These are phyloP conservation scores for Amphipoea oculea DNA, from an alignment of 2,888 invertebrate genomes.

Conservation along the genomic window DNA sequence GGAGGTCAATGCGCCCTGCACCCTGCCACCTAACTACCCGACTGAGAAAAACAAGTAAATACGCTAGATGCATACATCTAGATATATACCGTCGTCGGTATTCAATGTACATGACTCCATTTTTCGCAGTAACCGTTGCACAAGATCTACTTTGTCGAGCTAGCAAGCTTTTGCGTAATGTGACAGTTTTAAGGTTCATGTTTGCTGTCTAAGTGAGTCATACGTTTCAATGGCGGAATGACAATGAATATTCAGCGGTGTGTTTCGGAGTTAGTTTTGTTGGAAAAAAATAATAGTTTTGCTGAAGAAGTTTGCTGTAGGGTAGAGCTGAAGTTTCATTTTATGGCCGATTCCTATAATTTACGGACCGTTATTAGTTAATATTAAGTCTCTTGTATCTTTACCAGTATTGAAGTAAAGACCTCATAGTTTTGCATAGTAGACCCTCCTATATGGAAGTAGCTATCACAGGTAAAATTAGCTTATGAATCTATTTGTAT, in stretches of 20 bases:
- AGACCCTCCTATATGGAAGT: background rate
- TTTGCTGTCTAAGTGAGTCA: conserved; percentile 52
- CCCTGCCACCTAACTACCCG: conserved; percentile 58
- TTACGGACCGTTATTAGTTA: background rate
- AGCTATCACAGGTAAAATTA: background rate
- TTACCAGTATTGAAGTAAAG: too few relatives aligned
- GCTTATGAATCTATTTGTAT: background rate
- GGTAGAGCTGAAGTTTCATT: conserved; percentile 1
- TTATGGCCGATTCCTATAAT: background rate
- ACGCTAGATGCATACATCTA: conserved; percentile 48
- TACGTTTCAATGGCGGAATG: conserved; percentile 48
- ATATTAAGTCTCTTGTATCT: background rate
- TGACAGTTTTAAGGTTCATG: conserved; percentile 47
- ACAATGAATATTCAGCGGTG: conserved; percentile 21
- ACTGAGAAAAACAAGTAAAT: conserved; percentile 75
- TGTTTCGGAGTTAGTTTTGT: conserved; percentile 18
- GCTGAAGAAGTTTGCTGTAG: background rate
- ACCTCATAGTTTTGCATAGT: background rate
- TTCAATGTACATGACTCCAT: conserved; percentile 58
- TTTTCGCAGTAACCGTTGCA: conserved; percentile 49
- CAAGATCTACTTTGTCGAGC: conserved; percentile 48
- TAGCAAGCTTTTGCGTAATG: conserved; percentile 58
- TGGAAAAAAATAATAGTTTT: conserved; percentile 12
- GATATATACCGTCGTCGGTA: conserved; percentile 43
- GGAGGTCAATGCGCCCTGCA: conserved; percentile 62